Evolutionary conservation across 2,797 vertebrate genomes (phyloP), one percentile per base, ranked within the genome.

Genomic region (Anableps anableps): DNA sequence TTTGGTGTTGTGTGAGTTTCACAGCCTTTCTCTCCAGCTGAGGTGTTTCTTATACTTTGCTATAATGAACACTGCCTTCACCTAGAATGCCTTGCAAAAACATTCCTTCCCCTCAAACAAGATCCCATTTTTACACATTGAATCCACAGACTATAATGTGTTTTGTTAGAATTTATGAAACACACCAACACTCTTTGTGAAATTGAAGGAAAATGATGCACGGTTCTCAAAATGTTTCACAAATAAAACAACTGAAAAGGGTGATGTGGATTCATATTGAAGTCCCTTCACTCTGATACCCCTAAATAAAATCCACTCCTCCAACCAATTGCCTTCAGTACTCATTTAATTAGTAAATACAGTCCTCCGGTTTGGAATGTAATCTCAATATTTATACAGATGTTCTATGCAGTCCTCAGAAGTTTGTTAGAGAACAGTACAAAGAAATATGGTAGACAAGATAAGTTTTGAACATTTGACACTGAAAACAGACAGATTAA

Each of bases 11-110:
- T 1, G 14, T 84, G 74, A 78, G 73, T 88, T 86, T 88, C 75
- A 83, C 84, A 82, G 74, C 47, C 89, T 86, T 86, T 88, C 58
- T 81, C 74, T 74, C 38, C 85, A 81, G 84, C 45, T 83, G 45
- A 88, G 81, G 81, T 81, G 80, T 78, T 81, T 83, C 66, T 81
- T 82, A 80, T 47, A 74, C 76, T 77, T 81, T 64, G 70, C 62
- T 85, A 81, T 76, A 70, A 58, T 2, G 51, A 82, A 78, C 53
- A 51, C 58, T 70, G 31, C 50, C 45, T 76, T 75, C 79, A 72
- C 78, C 19, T 79, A 76, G 23, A 14, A 26, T 16, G 11, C 23
- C 66, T 70, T n/a, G 41, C 23, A 70, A 43, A 70, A 70, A 10
- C 41, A 70, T 26, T 11, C 38, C 3, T 14, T n/a, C 51, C 26